phyloP scores from a whole-genome alignment of 2,113 vertebrate genomes.

The Neodontobutis hainanensis region DNA sequence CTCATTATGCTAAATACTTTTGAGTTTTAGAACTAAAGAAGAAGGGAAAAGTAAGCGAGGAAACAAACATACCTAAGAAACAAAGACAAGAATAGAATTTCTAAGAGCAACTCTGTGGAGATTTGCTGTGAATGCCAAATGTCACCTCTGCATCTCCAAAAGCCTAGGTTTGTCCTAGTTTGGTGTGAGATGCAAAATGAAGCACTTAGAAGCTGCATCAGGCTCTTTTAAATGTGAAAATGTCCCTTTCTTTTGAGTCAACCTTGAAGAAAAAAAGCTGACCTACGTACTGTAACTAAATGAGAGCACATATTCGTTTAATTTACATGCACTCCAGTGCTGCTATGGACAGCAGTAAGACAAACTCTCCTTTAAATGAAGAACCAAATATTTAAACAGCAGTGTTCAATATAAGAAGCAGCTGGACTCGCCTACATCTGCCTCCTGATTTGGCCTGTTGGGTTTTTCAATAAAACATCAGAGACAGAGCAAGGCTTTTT shows the following conservation, averaged over 20 bases:
- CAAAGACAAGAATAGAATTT: conserved; percentile 56
- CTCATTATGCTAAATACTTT: not conserved
- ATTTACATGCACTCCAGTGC: too few relatives aligned
- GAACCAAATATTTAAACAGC: too few relatives aligned
- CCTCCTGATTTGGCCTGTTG: too few relatives aligned
- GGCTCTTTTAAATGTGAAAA: conserved; percentile 14
- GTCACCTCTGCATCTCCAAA: conserved; percentile 56
- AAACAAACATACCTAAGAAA: conserved; percentile 50
- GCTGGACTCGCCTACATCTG: too few relatives aligned
- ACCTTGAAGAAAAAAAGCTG: not conserved
- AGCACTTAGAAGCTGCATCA: conserved; percentile 27
- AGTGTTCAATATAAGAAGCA: too few relatives aligned
- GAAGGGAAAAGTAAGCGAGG: conserved; percentile 15
- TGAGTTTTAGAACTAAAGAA: conserved; percentile 5
- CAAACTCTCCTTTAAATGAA: too few relatives aligned
- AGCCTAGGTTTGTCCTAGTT: conserved; percentile 58
- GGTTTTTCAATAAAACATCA: not conserved
- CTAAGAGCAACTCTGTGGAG: conserved; percentile 48
- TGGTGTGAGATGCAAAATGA: conserved; percentile 54
- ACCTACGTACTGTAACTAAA: not conserved
- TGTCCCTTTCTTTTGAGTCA: not conserved
- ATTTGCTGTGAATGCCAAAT: conserved; percentile 66
- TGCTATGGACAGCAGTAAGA: too few relatives aligned
- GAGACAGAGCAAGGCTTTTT: not conserved
- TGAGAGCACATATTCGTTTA: too few relatives aligned